Evolutionary conservation across 2,113 vertebrate genomes (phyloP).

Genomic region (Micronycteris hirsuta): DNA sequence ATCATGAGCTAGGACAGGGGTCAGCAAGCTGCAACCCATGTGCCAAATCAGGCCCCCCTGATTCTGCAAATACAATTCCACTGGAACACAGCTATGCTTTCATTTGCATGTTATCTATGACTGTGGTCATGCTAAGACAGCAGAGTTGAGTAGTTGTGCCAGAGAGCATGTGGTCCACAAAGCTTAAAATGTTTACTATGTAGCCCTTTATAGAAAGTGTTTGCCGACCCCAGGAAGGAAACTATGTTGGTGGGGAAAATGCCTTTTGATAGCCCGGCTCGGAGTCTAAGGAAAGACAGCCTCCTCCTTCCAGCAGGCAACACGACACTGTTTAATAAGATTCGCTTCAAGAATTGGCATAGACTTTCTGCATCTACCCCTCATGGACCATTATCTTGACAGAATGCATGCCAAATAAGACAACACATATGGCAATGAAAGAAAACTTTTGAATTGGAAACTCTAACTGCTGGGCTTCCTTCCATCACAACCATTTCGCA

Average conservation of each 20-base stretch:
- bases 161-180: background rate
- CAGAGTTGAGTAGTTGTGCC: background rate
- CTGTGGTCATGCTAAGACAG: background rate
- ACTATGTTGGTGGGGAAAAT: background rate
- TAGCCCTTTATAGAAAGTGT: background rate
- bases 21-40: background rate
- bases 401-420: conserved; percentile 37
- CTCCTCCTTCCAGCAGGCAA: background rate
- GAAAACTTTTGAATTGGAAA: conserved; percentile 10
- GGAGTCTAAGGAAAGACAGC: background rate
- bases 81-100: background rate
- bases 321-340: conserved; percentile 20
- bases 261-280: background rate
- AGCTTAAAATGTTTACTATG: background rate
- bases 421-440: conserved; percentile 29
- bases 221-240: background rate
- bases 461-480: background rate
- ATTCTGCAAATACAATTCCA: conserved; percentile 7
- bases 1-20: background rate
- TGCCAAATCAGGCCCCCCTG: background rate
- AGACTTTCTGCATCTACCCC: background rate
- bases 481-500: background rate
- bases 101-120: background rate
- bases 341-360: background rate
- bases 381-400: conserved; percentile 27